Conservation (phyloP, 2,797 vertebrate species). For the Cirrhinus molitorella region DNA sequence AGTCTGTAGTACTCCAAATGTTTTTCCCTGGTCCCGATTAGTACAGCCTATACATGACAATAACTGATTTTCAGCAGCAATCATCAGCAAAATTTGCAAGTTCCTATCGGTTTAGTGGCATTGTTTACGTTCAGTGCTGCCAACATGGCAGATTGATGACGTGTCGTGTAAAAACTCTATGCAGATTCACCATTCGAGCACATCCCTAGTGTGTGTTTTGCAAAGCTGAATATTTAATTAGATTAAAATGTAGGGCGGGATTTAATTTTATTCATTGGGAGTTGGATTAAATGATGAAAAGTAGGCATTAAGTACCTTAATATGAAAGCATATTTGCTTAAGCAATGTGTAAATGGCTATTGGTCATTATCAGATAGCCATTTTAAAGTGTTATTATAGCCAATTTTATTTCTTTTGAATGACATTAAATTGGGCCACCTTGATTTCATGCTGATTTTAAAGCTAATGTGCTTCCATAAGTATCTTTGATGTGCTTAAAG, state of each 20-base stretch:
- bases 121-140: too few species aligned
- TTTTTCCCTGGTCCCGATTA: too few species aligned
- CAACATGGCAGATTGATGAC: too few species aligned
- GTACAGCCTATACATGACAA: too few species aligned
- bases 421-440: background rate
- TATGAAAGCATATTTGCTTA: background rate
- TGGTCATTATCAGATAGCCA: background rate
- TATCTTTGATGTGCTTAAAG: constrained; percentile 1
- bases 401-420: background rate
- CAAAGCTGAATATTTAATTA: background rate
- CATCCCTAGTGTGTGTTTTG: background rate
- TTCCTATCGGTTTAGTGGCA: too few species aligned
- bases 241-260: background rate
- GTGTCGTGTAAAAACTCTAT: too few species aligned
- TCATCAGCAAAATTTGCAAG: too few species aligned
- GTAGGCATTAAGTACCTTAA: background rate
- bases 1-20: too few species aligned
- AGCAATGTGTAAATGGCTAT: background rate
- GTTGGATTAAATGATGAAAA: background rate
- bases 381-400: background rate
- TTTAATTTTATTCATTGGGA: background rate
- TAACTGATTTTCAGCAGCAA: too few species aligned
- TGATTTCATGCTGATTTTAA: constrained; percentile 2
- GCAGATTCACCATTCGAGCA: too few species aligned
- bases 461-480: background rate